A percentile compares a stretch with the other conserved stretches of the same genome.
phyloP scores from a whole-genome alignment of 2,888 invertebrate species.

The Thalpophila matura region DNA sequence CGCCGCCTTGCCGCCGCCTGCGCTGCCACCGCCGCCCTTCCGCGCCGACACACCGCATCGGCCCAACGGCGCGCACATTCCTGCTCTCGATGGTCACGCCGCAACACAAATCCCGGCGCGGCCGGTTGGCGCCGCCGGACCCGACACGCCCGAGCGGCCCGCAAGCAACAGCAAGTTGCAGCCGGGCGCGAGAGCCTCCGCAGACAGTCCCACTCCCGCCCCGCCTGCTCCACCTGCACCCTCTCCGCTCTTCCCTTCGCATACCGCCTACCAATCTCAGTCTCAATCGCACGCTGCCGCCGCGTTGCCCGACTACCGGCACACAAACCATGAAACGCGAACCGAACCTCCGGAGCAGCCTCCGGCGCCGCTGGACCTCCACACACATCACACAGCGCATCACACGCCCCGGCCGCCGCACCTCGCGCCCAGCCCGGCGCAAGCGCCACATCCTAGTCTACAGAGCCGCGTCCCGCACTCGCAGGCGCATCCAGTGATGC shows the following conservation, averaged over 20 bases:
- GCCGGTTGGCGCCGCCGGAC: slow-evolving; percentile 84
- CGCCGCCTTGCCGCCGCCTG: slow-evolving; percentile 92
- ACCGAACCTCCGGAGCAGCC: slow-evolving; percentile 78
- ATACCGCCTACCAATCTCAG: slow-evolving; percentile 83
- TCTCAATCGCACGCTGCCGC: slow-evolving; percentile 85
- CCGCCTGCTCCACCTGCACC: slow-evolving; percentile 86
- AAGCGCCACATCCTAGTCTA: slow-evolving; percentile 76
- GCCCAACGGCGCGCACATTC: slow-evolving; percentile 84
- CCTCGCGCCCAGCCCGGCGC: slow-evolving; percentile 60
- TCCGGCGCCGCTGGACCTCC: slow-evolving; percentile 82
- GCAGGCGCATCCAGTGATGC: slow-evolving; percentile 79
- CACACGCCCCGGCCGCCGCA: slow-evolving; percentile 74
- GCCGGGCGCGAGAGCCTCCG: slow-evolving; percentile 86
- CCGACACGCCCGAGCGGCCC: slow-evolving; percentile 85
- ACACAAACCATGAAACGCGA: slow-evolving; percentile 91
- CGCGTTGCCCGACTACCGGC: slow-evolving; percentile 87
- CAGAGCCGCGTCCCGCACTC: slow-evolving; percentile 77
- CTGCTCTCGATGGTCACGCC: slow-evolving; percentile 85
- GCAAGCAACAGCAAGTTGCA: slow-evolving; percentile 86
- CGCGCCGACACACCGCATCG: slow-evolving; percentile 87
- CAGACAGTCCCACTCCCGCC: slow-evolving; percentile 87
- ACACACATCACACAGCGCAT: slow-evolving; percentile 81
- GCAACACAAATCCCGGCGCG: slow-evolving; percentile 86
- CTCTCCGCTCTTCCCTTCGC: slow-evolving; percentile 84
- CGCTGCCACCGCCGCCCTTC: slow-evolving; percentile 92